Base-by-base conservation (phyloP, 2,113 vertebrate genomes). In the Rhegmatorhina hoffmannsi region DNA sequence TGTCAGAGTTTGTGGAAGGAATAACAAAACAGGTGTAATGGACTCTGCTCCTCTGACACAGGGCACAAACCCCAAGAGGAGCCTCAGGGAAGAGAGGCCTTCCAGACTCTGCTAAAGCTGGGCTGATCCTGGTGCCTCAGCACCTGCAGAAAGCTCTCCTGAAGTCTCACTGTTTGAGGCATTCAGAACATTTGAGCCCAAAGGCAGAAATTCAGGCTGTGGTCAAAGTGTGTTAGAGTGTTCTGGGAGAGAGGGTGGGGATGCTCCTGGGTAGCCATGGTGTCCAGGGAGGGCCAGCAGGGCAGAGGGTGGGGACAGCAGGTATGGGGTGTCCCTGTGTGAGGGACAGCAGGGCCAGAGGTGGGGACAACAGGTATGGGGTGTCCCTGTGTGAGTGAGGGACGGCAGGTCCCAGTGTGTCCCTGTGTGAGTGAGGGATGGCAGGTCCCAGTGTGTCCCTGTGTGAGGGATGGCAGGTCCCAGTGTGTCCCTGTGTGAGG, bases 401-500 rank as follows among this genome's bases (percentile, higher is more conserved):
- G 10, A 38, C 38, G 10, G 38, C 38, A 38, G 38, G 38, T 38
- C 38, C 38, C 6, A 14, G 15, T 14, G 13, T 40, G 40, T 40
- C 40, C 40, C 40, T 40, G 53, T 31, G 52, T 55, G 53, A 55
- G 52, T 28, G 52, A 53, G 53, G 53, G 29, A 20, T 2, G 7
- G 33, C 55, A n/a, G 28, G 55, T 12, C 21, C 47, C 6, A 14
- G 9, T 14, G 13, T 40, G 9, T 19, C n/a, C 60, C 12, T 4
- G 20, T 4, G 1, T 26, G 40, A 14, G 28, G 52, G 52, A 53
- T 4, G 9, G 15, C 26, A 52, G 47, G 3, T 15, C 53, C 31
- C 20, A 8, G 0, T 31, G 40, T 60, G 9, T 19, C n/a, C 60
- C 12, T 4, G 20, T 4, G 1, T 26, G 40, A 14, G 28, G 52